Conservation (phyloP, 2,888 invertebrate genomes). For the Leuctra nigra region DNA sequence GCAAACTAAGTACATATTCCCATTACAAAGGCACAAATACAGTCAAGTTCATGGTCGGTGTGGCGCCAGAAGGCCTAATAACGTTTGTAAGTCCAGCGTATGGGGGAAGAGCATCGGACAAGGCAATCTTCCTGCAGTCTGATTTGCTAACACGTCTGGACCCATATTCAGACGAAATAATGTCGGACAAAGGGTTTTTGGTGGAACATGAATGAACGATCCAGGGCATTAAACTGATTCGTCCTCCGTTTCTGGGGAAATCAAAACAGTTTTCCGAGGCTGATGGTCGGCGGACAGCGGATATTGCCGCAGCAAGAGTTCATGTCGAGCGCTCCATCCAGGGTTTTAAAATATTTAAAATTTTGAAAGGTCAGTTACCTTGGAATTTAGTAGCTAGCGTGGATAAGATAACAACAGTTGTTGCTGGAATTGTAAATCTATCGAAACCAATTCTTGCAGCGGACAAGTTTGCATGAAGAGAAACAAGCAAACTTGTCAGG, state of each 20-base stretch:
- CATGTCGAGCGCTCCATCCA: conserved; percentile 6
- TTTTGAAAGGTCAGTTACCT: not conserved
- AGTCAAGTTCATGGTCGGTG: too few relatives aligned
- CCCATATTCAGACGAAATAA: too few relatives aligned
- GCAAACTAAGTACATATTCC: conserved; percentile 31
- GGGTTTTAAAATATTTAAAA: conserved; percentile 6
- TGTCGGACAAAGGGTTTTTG: conserved; percentile 27
- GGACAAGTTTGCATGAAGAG: not conserved
- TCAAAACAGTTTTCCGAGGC: conserved; percentile 24
- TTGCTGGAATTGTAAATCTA: not conserved
- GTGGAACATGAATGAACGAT: conserved; percentile 17
- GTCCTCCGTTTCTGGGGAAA: conserved; percentile 27
- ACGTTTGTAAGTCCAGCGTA: too few relatives aligned
- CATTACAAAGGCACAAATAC: conserved; percentile 31
- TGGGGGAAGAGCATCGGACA: too few relatives aligned
- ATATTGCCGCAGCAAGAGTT: conserved; percentile 17
- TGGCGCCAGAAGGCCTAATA: too few relatives aligned
- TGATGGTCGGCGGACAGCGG: not conserved
- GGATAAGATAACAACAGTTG: not conserved
- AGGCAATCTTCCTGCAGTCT: too few relatives aligned
- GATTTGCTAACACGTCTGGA: too few relatives aligned
- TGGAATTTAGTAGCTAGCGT: not conserved
- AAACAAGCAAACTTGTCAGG: too few relatives aligned
- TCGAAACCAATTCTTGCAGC: not conserved
- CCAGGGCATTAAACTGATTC: conserved; percentile 24